phyloP scores from a whole-genome alignment of 2,888 invertebrate species.

The Phengaris arion region DNA sequence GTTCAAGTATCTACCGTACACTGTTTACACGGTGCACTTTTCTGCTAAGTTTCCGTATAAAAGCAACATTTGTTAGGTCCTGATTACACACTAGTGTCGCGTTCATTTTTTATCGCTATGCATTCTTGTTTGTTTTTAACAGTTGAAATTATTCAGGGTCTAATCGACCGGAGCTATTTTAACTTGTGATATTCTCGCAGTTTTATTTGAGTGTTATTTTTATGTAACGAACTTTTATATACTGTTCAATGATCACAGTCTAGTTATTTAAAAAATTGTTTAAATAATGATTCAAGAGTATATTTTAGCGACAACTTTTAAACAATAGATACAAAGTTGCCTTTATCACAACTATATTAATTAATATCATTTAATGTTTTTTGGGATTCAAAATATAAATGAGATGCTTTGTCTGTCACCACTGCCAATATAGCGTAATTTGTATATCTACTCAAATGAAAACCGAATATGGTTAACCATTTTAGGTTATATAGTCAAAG shows the following conservation, averaged over 20 bases:
- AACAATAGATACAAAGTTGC: too few species aligned
- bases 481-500: background rate
- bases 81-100: slow-evolving; percentile 39
- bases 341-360: too few species aligned
- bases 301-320: too few species aligned
- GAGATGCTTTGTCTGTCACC: background rate
- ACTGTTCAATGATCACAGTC: too few species aligned
- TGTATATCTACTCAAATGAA: background rate
- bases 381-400: background rate
- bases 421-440: background rate
- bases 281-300: too few species aligned
- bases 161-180: background rate
- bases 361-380: too few species aligned
- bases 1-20: slow-evolving; percentile 4
- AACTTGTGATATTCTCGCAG: background rate
- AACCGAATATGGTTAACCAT: slow-evolving; percentile 7
- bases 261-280: too few species aligned
- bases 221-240: background rate
- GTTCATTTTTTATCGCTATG: slow-evolving; percentile 41
- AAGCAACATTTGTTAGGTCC: slow-evolving; percentile 39
- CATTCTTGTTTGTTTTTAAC: slow-evolving; percentile 23
- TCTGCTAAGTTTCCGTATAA: slow-evolving; percentile 41
- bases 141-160: background rate
- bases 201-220: background rate
- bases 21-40: slow-evolving; percentile 33